These are phyloP conservation scores for Clarias pachynema DNA, from an alignment of 2,797 vertebrate species.

Conservation along the genomic window DNA sequence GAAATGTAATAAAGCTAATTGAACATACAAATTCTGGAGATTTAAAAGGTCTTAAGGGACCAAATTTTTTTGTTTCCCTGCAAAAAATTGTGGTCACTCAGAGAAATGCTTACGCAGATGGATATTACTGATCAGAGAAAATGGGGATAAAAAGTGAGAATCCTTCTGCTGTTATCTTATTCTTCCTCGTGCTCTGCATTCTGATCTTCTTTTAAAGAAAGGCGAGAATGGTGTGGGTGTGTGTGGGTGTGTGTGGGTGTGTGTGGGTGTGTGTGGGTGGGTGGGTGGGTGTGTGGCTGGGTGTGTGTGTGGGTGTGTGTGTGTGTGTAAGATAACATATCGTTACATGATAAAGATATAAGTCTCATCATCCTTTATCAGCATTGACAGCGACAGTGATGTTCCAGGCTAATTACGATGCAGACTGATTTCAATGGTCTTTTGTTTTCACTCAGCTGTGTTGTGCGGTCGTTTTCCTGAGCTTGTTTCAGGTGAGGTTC, in stretches of 20 bases:
- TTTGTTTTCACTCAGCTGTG: background rate
- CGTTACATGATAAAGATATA: conserved; percentile 7
- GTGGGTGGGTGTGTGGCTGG: too few relatives aligned
- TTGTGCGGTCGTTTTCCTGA: background rate
- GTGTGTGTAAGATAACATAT: too few relatives aligned
- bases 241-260: background rate
- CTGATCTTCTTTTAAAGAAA: background rate
- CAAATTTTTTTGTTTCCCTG: background rate
- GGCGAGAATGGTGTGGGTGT: background rate
- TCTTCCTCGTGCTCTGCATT: background rate
- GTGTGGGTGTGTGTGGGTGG: background rate
- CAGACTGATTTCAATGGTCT: background rate
- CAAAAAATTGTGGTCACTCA: background rate
- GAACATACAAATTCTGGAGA: background rate
- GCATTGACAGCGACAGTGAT: background rate
- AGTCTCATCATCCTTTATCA: conserved; percentile 15
- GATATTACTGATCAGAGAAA: background rate
- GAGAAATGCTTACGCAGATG: background rate
- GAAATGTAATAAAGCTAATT: background rate
- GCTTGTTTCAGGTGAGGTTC: conserved; percentile 10
- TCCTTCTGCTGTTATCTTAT: background rate
- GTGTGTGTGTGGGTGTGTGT: background rate
- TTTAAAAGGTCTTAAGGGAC: background rate
- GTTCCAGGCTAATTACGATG: background rate
- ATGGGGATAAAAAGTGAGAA: background rate